Base-by-base conservation (phyloP, 2,113 vertebrate species). In the Capreolus pygargus region DNA sequence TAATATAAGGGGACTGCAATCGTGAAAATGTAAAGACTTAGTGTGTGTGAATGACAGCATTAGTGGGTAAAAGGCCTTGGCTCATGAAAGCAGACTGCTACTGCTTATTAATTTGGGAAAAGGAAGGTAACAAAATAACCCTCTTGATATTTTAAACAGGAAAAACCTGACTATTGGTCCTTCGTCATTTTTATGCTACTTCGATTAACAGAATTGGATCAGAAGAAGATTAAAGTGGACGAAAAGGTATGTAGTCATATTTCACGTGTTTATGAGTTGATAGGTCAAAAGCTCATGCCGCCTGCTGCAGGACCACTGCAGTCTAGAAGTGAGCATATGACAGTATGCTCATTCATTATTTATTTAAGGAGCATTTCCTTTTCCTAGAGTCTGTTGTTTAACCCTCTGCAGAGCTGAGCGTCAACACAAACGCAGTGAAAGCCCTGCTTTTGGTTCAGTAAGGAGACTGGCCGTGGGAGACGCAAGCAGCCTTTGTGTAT, bases 131-230 rank as follows among this genome's bases (percentile, higher is more conserved):
- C 11, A 79, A 55, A 98, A 33, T 83, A 55, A 12, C 89, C 57
- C 64, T 83, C 16, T 76, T 96, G 33, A n/a, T 96, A 9, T 84
- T 96, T 97, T 96, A 55, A 91, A 86, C 87, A 99, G 99, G 98
- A 99, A n/a, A 97, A 99, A 33, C 45, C 95, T 0, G 99, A 99
- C 60, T 99, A 99, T 97, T 99, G 99, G 98, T 97, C 99, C 55
- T 98, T 98, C 0, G 97, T 99, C 5, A 97, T 99, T 98, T 99
- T 99, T 98, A 98, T 98, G 86, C 98, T 99, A 19, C 99, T 99
- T 33, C 99, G 96, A 25, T 97, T 99, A 60, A 99, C 98, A 36
- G 92, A 99, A 13, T 98, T 99, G 97, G 99, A 99, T 98, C 98
- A 98, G 94, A 98, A 98, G 97, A 98, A 98, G 94, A 98, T 99